Conservation (phyloP, 2,113 vertebrate species). For the Orycteropus afer region DNA sequence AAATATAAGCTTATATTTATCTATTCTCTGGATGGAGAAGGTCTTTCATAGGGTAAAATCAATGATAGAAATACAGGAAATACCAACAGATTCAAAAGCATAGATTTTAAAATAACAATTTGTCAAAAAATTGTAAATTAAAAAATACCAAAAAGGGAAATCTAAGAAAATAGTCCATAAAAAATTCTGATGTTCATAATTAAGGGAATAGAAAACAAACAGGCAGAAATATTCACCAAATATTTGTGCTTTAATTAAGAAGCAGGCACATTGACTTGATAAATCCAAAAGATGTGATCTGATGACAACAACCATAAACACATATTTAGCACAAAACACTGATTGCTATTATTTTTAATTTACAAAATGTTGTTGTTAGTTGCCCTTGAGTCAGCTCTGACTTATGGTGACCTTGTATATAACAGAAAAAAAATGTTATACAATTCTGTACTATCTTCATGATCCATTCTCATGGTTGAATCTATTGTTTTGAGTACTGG, state of each 20-base stretch:
- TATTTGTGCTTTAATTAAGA: neutral
- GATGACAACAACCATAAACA: neutral
- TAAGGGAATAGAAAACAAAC: neutral
- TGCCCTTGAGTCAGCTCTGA: too few species aligned
- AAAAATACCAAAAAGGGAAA: neutral
- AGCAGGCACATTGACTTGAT: neutral
- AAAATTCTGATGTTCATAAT: neutral
- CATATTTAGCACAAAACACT: neutral
- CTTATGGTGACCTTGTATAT: too few species aligned
- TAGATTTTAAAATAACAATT: neutral
- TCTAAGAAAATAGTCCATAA: neutral
- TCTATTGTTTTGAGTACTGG: too few species aligned
- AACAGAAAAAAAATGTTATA: too few species aligned
- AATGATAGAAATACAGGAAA: neutral
- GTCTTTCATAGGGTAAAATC: conserved; percentile 2
- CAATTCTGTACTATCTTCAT: too few species aligned
- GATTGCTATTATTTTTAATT: neutral
- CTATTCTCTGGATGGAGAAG: neutral
- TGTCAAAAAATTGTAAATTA: neutral
- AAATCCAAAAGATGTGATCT: neutral
- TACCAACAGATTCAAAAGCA: neutral
- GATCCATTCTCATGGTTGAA: too few species aligned
- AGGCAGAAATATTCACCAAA: neutral
- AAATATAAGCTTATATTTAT: neutral
- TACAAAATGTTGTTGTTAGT: neutral